Evolutionary conservation across 1,140 invertebrate genomes (phyloP), one percentile per base, ranked within the genome.

Genomic region (Pararge aegeria): DNA sequence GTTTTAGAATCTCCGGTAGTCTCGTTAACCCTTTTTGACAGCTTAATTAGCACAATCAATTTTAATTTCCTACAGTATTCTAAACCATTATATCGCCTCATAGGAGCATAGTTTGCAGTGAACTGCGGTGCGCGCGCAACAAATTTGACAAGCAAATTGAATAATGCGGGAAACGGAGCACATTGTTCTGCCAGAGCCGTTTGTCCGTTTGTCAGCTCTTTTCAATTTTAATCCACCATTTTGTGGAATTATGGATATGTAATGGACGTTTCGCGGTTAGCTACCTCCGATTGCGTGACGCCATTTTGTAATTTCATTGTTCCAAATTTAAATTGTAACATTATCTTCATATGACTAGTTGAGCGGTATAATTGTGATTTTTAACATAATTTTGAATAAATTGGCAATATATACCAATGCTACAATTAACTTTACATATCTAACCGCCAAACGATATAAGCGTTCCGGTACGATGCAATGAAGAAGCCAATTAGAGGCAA

Each of bases 201-300:
- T 64, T 57, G 61, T 63, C 58, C 60, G 68, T 78, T 81, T 84
- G 79, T 85, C 79, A 80, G 68, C 70, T 59, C 79, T 74, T 83
- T 80, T 66, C 68, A 72, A 81, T 78, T 81, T 75, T 82, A 83
- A 85, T 81, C 73, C 70, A 68, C 73, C 74, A 80, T 87, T 84
- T 87, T 78, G 70, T 84, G 75, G 80, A 80, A 85, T 85, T 84
- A 84, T 79, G 75, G 73, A 83, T 82, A 83, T 78, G 70, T 78
- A 83, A 82, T 76, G 74, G 76, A 84, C 71, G 81, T 80, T 86
- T 84, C 76, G 78, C 81, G 81, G 83, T 86, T 83, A 86, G 80
- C 75, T 84, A 75, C 66, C 66, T 67, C 64, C 68, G 66, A 54
- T 48, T 61, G 40, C 51, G 63, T 65, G 56, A 54, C 60, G 53